Evolutionary conservation across 1,140 invertebrate species (phyloP), one percentile per base, ranked within the genome.

Genomic region (Rhopalosiphum padi): DNA sequence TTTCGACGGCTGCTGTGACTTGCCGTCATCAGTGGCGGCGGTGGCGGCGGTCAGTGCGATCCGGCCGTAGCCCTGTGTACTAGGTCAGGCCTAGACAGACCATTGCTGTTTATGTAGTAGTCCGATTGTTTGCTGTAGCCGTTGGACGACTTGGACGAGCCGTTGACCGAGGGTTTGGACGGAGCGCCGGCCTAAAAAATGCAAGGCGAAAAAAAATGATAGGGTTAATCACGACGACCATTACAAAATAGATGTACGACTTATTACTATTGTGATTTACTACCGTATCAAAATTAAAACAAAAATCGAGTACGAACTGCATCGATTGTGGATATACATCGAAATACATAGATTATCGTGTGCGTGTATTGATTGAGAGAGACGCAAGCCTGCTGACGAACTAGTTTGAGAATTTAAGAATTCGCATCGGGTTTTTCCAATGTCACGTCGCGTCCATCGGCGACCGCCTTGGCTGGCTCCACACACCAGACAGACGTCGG

Each of bases 91-190:
- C 94, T 94, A 35, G 94, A 93, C 37, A 94, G 85, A 35, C 93
- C 94, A 35, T 94, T 94, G 55, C 93, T 94, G 41, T 94, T 94
- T 46, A 93, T 94, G 88, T 94, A 94, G 83, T 94, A 94, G 51
- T 94, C 94, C 4, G 94, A 89, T 51, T 94, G 94, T 92, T 94
- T 94, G 93, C 94, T 94, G 90, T 94, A 94, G 23, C 94, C 94
- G 77, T 94, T 94, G 23, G 91, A 43, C 30, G 83, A 89, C 41
- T 94, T 93, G 51, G 94, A 93, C 30, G 88, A 37, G 35, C 94
- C 94, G 87, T 94, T 94, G 23, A 48, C 91, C 82, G 82, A 21
- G 5, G 82, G 35, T 53, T 30, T 83, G 22, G 82, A 55, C 23
- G 86, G 25, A 23, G 30, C 30, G 18, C 60, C 35, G 46, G 41